These are phyloP conservation scores for Malurus melanocephalus DNA, from an alignment of 2,113 vertebrate species.

Conservation along the genomic window DNA sequence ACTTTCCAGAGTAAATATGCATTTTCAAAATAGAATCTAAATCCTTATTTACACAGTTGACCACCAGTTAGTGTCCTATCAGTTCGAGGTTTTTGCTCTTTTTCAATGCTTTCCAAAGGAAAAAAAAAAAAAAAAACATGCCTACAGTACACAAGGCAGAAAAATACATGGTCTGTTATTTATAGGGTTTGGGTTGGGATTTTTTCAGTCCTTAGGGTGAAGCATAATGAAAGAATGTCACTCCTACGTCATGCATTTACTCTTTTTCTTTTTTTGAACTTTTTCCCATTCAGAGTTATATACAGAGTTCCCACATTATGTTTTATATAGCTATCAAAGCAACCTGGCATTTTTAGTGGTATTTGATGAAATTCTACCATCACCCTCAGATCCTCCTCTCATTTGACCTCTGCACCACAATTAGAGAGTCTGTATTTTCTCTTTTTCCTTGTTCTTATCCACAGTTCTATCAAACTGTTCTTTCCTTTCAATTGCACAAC, in stretches of 20 bases:
- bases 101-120: not conserved
- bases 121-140: not conserved
- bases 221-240: not conserved
- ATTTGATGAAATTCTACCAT: not conserved
- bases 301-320: not conserved
- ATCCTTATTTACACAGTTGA: not conserved
- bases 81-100: not conserved
- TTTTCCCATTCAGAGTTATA: not conserved
- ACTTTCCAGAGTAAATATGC: not conserved
- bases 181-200: accelerated
- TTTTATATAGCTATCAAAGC: not conserved
- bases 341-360: not conserved
- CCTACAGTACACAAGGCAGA: not conserved
- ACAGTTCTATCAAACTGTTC: not conserved
- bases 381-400: not conserved
- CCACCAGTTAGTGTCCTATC: not conserved
- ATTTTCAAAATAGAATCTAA: slow-evolving; percentile 26
- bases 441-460: not conserved
- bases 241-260: not conserved
- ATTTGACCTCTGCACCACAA: not conserved
- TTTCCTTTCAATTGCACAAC: not conserved
- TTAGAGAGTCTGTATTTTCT: not conserved
- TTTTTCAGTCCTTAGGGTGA: not conserved
- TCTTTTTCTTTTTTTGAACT: not conserved
- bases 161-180: not conserved